Conservation (phyloP, 2,113 vertebrate genomes). For the Stegastes partitus region DNA sequence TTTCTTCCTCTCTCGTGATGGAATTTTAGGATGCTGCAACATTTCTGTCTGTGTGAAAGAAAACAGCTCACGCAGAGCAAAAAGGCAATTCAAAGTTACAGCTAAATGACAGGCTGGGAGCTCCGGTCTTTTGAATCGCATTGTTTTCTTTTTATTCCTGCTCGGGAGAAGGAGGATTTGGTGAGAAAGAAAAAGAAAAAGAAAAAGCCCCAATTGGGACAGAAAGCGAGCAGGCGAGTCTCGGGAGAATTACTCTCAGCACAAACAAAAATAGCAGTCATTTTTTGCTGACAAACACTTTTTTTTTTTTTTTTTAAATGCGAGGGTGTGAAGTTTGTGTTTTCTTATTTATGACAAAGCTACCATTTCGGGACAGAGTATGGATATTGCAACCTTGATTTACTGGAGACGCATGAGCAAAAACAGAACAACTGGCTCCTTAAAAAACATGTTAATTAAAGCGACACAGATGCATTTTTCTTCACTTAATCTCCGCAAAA, state of each 20-base stretch:
- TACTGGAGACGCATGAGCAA: conserved; percentile 33
- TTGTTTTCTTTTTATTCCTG: conserved; percentile 78
- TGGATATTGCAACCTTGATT: conserved; percentile 50
- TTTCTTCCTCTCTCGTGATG: conserved; percentile 71
- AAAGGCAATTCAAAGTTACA: conserved; percentile 77
- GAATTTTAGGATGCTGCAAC: conserved; percentile 74
- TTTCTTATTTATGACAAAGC: conserved; percentile 74
- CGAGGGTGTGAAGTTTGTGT: conserved; percentile 51
- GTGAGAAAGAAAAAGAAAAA: conserved; percentile 22
- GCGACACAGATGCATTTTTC: neutral
- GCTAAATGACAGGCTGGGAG: conserved; percentile 79
- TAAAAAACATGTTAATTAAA: conserved; percentile 18
- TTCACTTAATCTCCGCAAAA: conserved; percentile 2
- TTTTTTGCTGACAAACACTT: conserved; percentile 81
- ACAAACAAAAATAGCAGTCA: conserved; percentile 76
- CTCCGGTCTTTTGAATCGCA: conserved; percentile 67
- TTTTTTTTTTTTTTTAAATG: conserved; percentile 37
- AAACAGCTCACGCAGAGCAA: conserved; percentile 72
- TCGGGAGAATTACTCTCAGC: conserved; percentile 70
- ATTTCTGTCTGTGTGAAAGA: conserved; percentile 48
- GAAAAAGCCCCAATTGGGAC: conserved; percentile 66
- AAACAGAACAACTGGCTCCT: conserved; percentile 4
- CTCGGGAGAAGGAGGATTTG: conserved; percentile 60
- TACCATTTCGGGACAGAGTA: conserved; percentile 18
- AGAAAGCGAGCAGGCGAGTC: conserved; percentile 70